Base-by-base conservation (phyloP, 2,888 invertebrate genomes). In the Leucophenga montana region DNA sequence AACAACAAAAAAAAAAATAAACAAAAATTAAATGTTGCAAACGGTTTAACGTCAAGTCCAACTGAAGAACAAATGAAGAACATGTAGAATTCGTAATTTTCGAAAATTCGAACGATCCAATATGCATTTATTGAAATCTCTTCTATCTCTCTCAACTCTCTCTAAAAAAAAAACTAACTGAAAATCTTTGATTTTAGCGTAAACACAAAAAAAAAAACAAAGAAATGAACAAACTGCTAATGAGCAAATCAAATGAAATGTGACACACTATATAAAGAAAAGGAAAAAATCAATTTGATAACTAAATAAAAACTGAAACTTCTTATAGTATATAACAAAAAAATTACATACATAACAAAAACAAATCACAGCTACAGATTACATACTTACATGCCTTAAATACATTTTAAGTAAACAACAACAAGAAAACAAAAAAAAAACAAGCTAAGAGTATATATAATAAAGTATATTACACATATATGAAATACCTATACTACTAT, bases 371-470 rank as follows among this genome's bases (percentile, higher is more conserved):
- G 39, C 39, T 39, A 39, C 8, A 39, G 39, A 39, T 44, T 62
- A 62, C 14, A 62, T 62, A 62, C 62, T 5, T 44, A 65, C 65
- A 66, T 53, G 31, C 53, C 65, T 66, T 54, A 66, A 53, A 54
- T 56, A 22, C 27, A 54, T 22, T 54, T 54, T 16, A 54, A 33
- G 20, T 44, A 61, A 33, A 54, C 20, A 33, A 53, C 5, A 53
- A 66, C 33, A 11, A 48, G n/a, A 50, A 31, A 14, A 62, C 8
- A 46, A n/a, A 46, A n/a, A 18, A 62, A 44, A 62, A 44, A 46
- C 46, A 62, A 18, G 44, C 18, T 16, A 50, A 75, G 75, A n/a
- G n/a, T n/a, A n/a, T n/a, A n/a, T n/a, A n/a, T 20, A 22, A 56
- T 14, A 22, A 20, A 18, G 16, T 20, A 56, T 56, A 56, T 46